phyloP scores from a whole-genome alignment of 2,113 vertebrate genomes.

The human (Homo sapiens) region DNA sequence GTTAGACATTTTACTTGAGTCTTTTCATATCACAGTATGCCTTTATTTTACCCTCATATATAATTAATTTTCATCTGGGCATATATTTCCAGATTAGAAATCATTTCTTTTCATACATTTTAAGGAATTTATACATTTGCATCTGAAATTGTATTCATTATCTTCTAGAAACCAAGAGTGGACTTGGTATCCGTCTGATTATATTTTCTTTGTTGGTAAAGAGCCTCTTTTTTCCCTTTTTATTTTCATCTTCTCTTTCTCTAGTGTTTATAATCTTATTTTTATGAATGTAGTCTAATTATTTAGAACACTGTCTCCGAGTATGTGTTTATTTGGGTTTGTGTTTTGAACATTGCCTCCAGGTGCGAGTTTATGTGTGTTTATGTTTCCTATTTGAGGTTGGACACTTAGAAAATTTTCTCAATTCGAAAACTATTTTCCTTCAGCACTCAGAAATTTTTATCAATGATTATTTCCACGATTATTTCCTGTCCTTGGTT shows the following conservation, averaged over 20 bases:
- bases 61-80: neutral
- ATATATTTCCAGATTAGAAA: neutral
- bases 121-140: neutral
- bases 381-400: neutral
- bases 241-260: neutral
- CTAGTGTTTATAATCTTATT: neutral
- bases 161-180: neutral
- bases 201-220: neutral
- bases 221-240: neutral
- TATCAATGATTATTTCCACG: neutral
- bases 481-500: neutral
- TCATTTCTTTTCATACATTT: neutral
- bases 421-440: neutral
- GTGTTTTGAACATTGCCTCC: neutral
- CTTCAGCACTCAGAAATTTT: neutral
- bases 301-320: neutral
- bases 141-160: neutral
- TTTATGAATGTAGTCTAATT: neutral
- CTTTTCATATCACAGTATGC: neutral
- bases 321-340: neutral
- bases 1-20: neutral
- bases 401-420: neutral
- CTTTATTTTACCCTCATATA: neutral
- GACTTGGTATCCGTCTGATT: neutral
- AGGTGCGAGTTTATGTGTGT: neutral